Evolutionary conservation across 2,797 vertebrate species (phyloP), one percentile per base, ranked within the genome.

Genomic region (Muscicapa comitata): DNA sequence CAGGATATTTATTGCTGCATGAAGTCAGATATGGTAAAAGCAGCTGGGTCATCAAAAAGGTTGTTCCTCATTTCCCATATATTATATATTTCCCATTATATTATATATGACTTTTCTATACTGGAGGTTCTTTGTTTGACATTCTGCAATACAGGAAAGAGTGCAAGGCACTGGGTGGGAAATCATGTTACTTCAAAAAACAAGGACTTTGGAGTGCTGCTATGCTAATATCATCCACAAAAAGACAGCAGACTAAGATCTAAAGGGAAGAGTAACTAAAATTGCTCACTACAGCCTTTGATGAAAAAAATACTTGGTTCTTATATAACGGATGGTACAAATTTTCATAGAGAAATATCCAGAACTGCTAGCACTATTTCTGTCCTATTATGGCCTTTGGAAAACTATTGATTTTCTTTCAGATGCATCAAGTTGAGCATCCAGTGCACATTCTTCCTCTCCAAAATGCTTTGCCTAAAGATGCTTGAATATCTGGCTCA

Each of bases 281-380:
- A 93, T 83, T 88, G 80, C 35, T 95, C 86, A 40, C 85, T 88
- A 75, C 53, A 92, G 83, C 83, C 73, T 96, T 92, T 96, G 94
- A 95, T 75, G 82, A 94, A 94, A 93, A 77, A 96, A 92, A 78
- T 45, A 95, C 86, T 88, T 76, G 10, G 42, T 82, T 87, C 89
- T 96, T 96, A 92, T 94, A 88, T 95, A 97, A 95, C 2, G 24
- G 85, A 83, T 77, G 90, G 68, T 78, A 94, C 50, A 88, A 76
- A 85, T 90, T 89, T 90, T 93, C 90, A 91, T 59, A 88, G 57
- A 91, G 45, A 91, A 95, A 73, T 93, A 91, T 57, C 84, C 71
- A 93, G 91, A 95, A 86, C 80, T 95, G 93, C 93, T 95, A 97
- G 88, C 23, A 79, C 79, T 93, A 96, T 96, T 97, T 97, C 82